phyloP scores from a whole-genome alignment of 2,113 vertebrate species.

The Archilochus colubris region DNA sequence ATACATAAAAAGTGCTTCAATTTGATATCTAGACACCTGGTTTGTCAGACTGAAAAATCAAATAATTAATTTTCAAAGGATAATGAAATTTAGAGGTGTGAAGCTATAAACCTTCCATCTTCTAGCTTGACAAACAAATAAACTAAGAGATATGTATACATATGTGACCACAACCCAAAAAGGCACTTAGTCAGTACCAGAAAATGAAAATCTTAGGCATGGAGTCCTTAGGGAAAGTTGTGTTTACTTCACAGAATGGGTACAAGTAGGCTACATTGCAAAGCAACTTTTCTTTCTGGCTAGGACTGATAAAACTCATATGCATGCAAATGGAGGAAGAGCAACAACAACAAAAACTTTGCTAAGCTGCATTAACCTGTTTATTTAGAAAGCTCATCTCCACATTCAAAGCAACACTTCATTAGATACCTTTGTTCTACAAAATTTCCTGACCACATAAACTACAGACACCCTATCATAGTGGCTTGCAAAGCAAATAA shows the following conservation, averaged over 20 bases:
- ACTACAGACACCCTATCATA: not conserved
- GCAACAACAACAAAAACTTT: not conserved
- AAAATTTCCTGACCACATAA: not conserved
- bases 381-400: not conserved
- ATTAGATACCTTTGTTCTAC: not conserved
- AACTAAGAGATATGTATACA: too few relatives aligned
- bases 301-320: constrained; percentile 5
- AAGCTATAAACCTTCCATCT: too few relatives aligned
- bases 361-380: constrained; percentile 7
- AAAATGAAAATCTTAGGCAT: not conserved
- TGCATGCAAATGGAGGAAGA: not conserved
- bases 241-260: not conserved
- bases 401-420: not conserved
- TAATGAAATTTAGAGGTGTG: too few relatives aligned
- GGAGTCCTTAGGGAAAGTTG: not conserved
- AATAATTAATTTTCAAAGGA: not conserved
- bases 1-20: not conserved
- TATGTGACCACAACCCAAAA: not conserved
- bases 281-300: not conserved
- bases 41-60: not conserved
- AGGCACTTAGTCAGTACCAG: not conserved
- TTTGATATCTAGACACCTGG: not conserved
- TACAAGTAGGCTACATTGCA: not conserved
- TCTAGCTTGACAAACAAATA: too few relatives aligned
- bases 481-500: constrained; percentile 5